Conservation (phyloP, 2,888 invertebrate species). For the Diplazon laetatorius region DNA sequence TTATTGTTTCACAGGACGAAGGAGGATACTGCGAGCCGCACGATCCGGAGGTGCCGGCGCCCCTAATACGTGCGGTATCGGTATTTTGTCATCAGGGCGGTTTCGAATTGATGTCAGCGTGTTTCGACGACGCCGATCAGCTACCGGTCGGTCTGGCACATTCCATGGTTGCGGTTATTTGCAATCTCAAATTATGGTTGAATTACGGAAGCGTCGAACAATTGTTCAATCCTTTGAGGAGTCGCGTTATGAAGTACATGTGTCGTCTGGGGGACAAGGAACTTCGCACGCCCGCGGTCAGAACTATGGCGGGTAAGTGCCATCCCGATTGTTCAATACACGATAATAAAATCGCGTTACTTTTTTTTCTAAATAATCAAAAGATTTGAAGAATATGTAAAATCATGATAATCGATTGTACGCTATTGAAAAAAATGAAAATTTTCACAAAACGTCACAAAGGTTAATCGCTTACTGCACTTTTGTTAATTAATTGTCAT, state of each 20-base stretch:
- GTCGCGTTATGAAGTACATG: slow-evolving; percentile 95
- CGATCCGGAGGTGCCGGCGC: slow-evolving; percentile 96
- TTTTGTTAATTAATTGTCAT: too few species aligned
- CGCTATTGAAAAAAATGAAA: too few species aligned
- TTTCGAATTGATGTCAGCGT: slow-evolving; percentile 92
- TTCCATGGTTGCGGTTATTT: slow-evolving; percentile 95
- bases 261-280: slow-evolving; percentile 96
- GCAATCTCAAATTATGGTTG: slow-evolving; percentile 96
- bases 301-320: slow-evolving; percentile 94
- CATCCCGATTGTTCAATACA: too few species aligned
- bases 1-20: slow-evolving; percentile 89
- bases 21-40: slow-evolving; percentile 95
- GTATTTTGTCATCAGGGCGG: slow-evolving; percentile 96
- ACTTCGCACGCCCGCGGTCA: slow-evolving; percentile 92
- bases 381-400: too few species aligned
- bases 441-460: too few species aligned
- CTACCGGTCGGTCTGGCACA: slow-evolving; percentile 95
- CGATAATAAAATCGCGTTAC: too few species aligned
- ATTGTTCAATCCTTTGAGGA: slow-evolving; percentile 93
- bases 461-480: too few species aligned
- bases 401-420: too few species aligned
- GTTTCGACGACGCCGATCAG: slow-evolving; percentile 91
- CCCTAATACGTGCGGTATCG: slow-evolving; percentile 95
- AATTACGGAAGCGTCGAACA: slow-evolving; percentile 95
- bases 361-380: too few species aligned